A percentile compares a stretch with the other conserved stretches of the same genome.
Conservation (phyloP, 2,797 vertebrate species). For the Myripristis murdjan region DNA sequence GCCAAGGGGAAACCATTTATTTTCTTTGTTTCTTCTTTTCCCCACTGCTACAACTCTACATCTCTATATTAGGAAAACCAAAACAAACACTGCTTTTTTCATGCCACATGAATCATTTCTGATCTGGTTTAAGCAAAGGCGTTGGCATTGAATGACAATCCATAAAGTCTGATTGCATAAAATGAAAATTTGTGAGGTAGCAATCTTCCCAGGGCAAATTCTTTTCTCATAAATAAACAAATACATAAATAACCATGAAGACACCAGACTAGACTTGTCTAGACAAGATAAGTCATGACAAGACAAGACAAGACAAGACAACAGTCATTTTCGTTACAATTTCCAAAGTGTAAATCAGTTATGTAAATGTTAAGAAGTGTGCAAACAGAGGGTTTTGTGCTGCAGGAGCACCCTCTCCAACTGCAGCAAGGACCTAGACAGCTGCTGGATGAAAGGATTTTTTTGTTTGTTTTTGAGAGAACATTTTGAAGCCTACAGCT, state of each 20-base stretch:
- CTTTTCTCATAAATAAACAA: background rate
- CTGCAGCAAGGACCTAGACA: background rate
- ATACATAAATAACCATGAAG: background rate
- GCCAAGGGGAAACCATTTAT: slow-evolving; percentile 30
- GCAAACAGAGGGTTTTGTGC: background rate
- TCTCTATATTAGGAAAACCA: slow-evolving; percentile 27
- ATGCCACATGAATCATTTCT: slow-evolving; percentile 32
- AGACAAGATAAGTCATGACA: background rate
- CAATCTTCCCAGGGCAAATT: slow-evolving; percentile 8
- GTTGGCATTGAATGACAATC: slow-evolving; percentile 31
- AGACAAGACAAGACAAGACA: background rate
- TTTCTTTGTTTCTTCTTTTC: background rate
- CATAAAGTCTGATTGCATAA: slow-evolving; percentile 16
- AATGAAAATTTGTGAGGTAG: slow-evolving; percentile 29
- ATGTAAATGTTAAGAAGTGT: background rate
- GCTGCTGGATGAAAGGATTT: slow-evolving; percentile 19
- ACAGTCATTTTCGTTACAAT: background rate
- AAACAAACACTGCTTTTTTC: slow-evolving; percentile 28
- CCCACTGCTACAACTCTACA: slow-evolving; percentile 12
- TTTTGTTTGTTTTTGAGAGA: slow-evolving; percentile 27
- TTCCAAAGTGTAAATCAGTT: background rate
- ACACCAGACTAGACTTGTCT: background rate
- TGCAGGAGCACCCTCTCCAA: background rate
- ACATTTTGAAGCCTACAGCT: slow-evolving; percentile 40
- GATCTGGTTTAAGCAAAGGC: slow-evolving; percentile 16